Percentiles rank a stretch among this genome's conserved stretches.
phyloP scores from a whole-genome alignment of 1,140 invertebrate genomes.

The Trachelipus rathkii region DNA sequence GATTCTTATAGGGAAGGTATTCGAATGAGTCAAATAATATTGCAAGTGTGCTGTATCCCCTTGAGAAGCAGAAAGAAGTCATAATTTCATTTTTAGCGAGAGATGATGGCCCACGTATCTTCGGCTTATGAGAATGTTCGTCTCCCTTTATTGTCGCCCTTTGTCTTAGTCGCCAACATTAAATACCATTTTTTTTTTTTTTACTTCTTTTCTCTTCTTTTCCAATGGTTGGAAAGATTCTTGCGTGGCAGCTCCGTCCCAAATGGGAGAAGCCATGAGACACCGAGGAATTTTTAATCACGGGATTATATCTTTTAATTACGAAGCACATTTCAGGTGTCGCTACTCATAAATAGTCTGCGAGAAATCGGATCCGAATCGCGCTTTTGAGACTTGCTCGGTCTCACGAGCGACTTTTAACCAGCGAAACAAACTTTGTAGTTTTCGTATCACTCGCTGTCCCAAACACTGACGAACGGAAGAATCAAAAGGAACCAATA shows the following conservation, averaged over 20 bases:
- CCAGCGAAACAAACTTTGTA: too few species aligned
- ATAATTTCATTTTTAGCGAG: constrained; percentile 44
- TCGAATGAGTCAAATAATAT: constrained; percentile 28
- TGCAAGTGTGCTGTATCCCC: constrained; percentile 25
- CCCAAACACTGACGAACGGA: too few species aligned
- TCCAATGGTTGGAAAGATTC: constrained; percentile 7
- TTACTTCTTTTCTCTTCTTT: background rate
- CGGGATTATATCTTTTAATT: constrained; percentile 13
- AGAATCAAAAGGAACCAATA: too few species aligned
- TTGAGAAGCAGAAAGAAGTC: constrained; percentile 39
- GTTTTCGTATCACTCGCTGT: too few species aligned
- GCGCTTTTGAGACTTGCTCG: too few species aligned
- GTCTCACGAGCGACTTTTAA: too few species aligned
- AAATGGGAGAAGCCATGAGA: constrained; percentile 16
- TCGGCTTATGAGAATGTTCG: constrained; percentile 43
- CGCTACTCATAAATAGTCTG: constrained; percentile 3
- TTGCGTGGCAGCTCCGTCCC: constrained; percentile 9
- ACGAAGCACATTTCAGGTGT: constrained; percentile 7
- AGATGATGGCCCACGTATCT: constrained; percentile 43
- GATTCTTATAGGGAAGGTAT: constrained; percentile 13
- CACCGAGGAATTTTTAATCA: constrained; percentile 7
- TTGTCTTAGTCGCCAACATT: constrained; percentile 43
- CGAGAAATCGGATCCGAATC: background rate
- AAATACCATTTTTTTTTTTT: constrained; percentile 43
- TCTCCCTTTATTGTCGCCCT: constrained; percentile 43